Conservation (phyloP, 1,140 invertebrate species). For the Bombus difficillimus region DNA sequence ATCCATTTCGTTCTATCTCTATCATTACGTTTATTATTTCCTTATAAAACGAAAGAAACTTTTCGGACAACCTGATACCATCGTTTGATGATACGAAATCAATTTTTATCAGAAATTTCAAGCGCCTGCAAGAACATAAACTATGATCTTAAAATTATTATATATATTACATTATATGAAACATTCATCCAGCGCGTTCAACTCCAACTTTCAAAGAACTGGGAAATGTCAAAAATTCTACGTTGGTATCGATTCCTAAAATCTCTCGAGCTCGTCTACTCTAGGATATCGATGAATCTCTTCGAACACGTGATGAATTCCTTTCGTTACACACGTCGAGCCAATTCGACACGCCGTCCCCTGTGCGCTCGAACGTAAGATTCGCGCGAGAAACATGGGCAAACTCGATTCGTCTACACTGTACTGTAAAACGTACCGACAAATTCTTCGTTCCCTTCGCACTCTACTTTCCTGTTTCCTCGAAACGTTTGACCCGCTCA, state of each 20-base stretch:
- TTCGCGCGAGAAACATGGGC: background rate
- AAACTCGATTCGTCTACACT: background rate
- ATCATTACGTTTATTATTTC: too few relatives aligned
- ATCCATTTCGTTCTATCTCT: too few relatives aligned
- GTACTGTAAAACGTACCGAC: background rate
- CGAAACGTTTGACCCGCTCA: slow-evolving; percentile 3
- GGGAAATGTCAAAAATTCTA: too few relatives aligned
- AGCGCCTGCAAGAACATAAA: too few relatives aligned
- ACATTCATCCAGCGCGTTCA: too few relatives aligned
- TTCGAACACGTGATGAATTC: slow-evolving; percentile 39
- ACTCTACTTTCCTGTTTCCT: background rate
- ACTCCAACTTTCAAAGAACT: too few relatives aligned
- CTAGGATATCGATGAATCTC: slow-evolving; percentile 4
- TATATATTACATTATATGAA: too few relatives aligned
- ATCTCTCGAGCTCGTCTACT: background rate
- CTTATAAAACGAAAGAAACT: too few relatives aligned
- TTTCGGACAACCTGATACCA: too few relatives aligned
- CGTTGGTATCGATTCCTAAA: rapidly evolving
- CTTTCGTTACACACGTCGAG: slow-evolving; percentile 39
- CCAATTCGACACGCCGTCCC: slow-evolving; percentile 39
- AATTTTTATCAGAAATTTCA: too few relatives aligned
- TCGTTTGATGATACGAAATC: too few relatives aligned
- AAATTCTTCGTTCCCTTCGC: background rate
- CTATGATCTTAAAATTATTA: too few relatives aligned
- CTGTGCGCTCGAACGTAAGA: background rate